Base-by-base conservation (phyloP, 2,888 invertebrate species). In the Drosophila gaucha region DNA sequence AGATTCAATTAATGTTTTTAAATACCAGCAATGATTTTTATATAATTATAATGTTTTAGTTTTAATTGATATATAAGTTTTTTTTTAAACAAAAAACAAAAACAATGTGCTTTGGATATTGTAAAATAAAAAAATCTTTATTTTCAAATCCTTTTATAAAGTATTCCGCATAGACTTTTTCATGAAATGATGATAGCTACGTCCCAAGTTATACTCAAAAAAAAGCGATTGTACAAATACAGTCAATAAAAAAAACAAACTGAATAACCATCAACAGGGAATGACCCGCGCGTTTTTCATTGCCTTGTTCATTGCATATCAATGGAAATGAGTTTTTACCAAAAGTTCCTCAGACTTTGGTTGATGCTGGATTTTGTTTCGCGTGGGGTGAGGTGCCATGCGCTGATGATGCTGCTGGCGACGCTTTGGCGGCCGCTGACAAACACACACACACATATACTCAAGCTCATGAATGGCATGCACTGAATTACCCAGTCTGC, bases 251-350 rank as follows among this genome's bases (percentile, higher is more conserved):
- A 51, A 12, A 41, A 18, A 36, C 38, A 44, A 44, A 55, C 38
- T 67, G 26, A 58, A 52, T 52, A 49, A 33, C 50, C 58, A 46
- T 38, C 65, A 58, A 35, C n/a, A 14, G 38, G 24, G 54, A 74
- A 58, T 60, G 55, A 65, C 41, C 54, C 31, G 30, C 31, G 54
- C 49, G 26, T 57, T 62, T 47, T 51, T 50, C 54, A 59, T 43
- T 31, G 47, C 43, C 24, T 46, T 41, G 35, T 64, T 80, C 78
- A 80, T 66, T 84, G 82, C 85, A 84, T 80, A 80, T 86, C 87
- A 84, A 86, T 86, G 74, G 62, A 74, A 86, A 70, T 74, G 67
- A 72, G 86, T 71, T 77, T 84, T 66, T 74, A 60, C 65, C 60
- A 44, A 65, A 75, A 79, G 51, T 63, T 71, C 58, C 33, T 54